phyloP scores from a whole-genome alignment of 2,113 vertebrate species.

The Sus scrofa region DNA sequence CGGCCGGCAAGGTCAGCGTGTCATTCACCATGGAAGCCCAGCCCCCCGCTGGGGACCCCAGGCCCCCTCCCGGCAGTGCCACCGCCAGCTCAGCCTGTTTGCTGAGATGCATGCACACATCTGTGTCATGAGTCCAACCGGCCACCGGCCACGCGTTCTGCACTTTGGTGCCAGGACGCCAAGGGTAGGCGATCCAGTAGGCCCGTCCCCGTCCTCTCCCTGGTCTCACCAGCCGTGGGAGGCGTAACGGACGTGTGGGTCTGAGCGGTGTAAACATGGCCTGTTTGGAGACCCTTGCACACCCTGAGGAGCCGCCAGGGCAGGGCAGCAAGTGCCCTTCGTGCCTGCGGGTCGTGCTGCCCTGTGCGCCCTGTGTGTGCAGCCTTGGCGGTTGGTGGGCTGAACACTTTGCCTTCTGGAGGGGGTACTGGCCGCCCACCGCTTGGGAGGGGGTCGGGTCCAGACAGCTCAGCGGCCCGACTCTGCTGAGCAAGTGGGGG shows the following conservation, averaged over 20 bases:
- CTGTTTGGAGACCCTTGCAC: accelerated
- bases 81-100: background rate
- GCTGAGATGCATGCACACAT: accelerated
- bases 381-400: accelerated
- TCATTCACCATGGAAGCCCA: background rate
- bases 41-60: background rate
- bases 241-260: accelerated
- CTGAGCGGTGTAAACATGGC: accelerated
- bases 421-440: accelerated
- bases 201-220: background rate
- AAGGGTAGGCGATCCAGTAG: too few species aligned
- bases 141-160: background rate
- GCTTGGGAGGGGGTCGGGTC: accelerated
- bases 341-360: too few species aligned
- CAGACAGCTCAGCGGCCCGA: accelerated
- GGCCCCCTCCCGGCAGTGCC: background rate
- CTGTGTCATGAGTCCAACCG: background rate
- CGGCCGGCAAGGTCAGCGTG: background rate
- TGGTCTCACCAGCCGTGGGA: background rate
- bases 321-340: too few species aligned
- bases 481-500: accelerated
- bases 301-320: too few species aligned
- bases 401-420: background rate
- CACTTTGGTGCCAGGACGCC: too few species aligned
- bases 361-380: too few species aligned